A percentile compares a stretch with the other conserved stretches of the same genome.
Conservation (phyloP, 2,113 vertebrate genomes). For the Patagioenas fasciata region DNA sequence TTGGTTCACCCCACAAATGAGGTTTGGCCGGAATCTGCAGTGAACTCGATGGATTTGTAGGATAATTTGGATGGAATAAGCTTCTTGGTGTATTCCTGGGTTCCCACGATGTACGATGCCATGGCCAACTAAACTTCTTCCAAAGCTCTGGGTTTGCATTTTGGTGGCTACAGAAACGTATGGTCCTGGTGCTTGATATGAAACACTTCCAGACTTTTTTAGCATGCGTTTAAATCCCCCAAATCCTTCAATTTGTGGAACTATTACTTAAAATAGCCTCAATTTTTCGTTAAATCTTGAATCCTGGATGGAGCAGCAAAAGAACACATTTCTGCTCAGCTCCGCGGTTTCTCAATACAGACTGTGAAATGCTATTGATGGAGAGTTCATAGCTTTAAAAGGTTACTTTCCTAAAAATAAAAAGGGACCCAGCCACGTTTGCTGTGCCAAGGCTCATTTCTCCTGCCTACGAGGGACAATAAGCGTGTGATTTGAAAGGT, state of each 20-base stretch:
- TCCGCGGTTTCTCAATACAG: neutral
- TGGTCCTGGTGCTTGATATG: neutral
- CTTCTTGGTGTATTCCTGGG: no score
- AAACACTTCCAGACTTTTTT: neutral
- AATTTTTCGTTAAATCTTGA: neutral
- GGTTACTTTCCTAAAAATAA: conserved; percentile 61
- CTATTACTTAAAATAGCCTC: neutral
- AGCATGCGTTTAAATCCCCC: neutral
- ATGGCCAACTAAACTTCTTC: no score
- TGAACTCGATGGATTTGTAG: no score
- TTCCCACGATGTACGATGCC: no score
- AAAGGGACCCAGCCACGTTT: neutral
- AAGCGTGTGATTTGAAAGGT: conserved; percentile 42
- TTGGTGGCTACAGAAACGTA: no score
- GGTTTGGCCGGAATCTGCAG: neutral
- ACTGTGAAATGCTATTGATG: neutral
- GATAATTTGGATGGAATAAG: no score
- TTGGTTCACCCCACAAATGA: neutral
- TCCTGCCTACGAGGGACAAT: conserved; percentile 38
- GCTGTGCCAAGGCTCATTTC: conserved; percentile 37
- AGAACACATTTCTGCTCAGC: neutral
- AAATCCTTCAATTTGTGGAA: neutral
- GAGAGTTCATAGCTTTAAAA: conserved; percentile 36
- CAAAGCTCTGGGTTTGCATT: no score
- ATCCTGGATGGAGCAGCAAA: neutral